Conservation (phyloP, 2,888 invertebrate genomes). For the Acrocera orbiculus region DNA sequence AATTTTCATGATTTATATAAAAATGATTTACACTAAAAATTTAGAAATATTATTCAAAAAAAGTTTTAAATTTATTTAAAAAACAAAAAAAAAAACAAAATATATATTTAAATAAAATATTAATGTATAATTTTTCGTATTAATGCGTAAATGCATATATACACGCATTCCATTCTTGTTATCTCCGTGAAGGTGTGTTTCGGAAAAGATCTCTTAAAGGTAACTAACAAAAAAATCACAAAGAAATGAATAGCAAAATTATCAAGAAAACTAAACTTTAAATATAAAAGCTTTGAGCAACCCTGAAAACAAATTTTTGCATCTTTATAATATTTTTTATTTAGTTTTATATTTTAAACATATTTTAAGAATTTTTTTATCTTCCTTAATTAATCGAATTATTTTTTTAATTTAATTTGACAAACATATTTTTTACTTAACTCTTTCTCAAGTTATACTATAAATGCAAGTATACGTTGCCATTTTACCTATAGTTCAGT, state of each 20-base stretch:
- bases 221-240: conserved; percentile 41
- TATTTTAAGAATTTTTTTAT: too few species aligned
- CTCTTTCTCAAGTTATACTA: too few species aligned
- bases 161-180: conserved; percentile 39
- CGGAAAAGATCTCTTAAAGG: conserved; percentile 94
- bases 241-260: conserved; percentile 14
- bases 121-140: conserved; percentile 35
- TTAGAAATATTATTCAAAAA: too few species aligned
- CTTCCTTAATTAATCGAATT: too few species aligned
- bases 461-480: too few species aligned
- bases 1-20: too few species aligned
- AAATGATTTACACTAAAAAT: too few species aligned
- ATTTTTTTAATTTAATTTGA: too few species aligned
- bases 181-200: conserved; percentile 61
- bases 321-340: too few species aligned
- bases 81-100: background rate
- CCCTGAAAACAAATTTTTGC: conserved; percentile 5
- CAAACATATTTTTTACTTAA: too few species aligned
- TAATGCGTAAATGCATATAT: conserved; percentile 33
- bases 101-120: conserved; percentile 7
- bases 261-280: conserved; percentile 32
- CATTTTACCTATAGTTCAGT: too few species aligned
- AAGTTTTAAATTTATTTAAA: background rate
- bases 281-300: conserved; percentile 7
- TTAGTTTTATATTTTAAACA: too few species aligned